Percentiles rank a stretch among this genome's conserved stretches.
Evolutionary conservation across 2,888 invertebrate species (phyloP).

Genomic region (Noctua comes): DNA sequence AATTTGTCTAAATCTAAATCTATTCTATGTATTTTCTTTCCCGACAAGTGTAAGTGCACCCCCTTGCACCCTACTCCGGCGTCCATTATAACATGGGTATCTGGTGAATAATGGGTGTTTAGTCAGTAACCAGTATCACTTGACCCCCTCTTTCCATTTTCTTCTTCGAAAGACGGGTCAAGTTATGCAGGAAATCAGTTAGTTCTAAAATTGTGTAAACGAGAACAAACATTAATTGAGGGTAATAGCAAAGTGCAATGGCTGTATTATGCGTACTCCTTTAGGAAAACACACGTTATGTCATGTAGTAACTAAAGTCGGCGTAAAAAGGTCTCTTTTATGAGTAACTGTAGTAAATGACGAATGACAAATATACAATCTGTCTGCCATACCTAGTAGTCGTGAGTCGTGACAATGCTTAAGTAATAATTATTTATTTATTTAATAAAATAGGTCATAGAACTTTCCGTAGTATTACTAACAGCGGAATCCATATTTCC

Average conservation of each 20-base stretch:
- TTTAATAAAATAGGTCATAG: constrained; percentile 23
- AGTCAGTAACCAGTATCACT: no score
- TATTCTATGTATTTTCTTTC: no score
- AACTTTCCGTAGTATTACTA: constrained; percentile 38
- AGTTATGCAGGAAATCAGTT: no score
- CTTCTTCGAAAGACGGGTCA: no score
- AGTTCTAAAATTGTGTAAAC: neutral
- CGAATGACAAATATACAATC: constrained; percentile 10
- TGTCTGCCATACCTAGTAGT: neutral
- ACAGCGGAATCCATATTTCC: constrained; percentile 30
- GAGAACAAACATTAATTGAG: neutral
- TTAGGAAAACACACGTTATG: neutral
- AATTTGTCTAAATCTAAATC: no score
- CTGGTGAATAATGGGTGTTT: no score
- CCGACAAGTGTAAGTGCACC: no score
- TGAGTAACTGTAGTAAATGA: neutral
- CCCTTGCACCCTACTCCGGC: no score
- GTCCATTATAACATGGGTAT: no score
- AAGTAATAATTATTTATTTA: constrained; percentile 1
- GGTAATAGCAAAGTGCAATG: neutral
- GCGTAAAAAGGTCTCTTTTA: neutral
- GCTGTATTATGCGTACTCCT: neutral
- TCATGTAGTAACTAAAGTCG: neutral
- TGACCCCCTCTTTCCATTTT: no score
- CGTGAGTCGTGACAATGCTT: neutral